A percentile compares a stretch with the other conserved stretches of the same genome.
These are phyloP conservation scores for Plestiodon gilberti DNA, from an alignment of 2,113 vertebrate genomes.

Conservation along the genomic window DNA sequence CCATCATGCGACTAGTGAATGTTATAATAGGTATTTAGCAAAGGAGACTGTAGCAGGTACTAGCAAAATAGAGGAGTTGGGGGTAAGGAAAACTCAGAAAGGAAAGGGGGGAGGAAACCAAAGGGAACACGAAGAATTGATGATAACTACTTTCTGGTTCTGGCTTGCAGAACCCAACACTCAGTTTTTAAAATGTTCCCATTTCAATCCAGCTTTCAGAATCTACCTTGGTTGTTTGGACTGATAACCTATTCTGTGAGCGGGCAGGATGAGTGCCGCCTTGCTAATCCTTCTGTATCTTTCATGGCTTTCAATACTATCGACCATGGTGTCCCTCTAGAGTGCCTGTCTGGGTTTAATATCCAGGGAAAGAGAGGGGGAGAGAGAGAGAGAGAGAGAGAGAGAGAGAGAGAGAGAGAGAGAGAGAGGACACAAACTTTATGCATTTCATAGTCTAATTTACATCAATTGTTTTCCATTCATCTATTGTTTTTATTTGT, in stretches of 20 bases:
- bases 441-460: background rate
- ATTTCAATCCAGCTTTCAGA: background rate
- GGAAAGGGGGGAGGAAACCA: slow-evolving; percentile 27
- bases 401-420: too few relatives aligned
- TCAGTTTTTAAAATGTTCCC: too few relatives aligned
- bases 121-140: slow-evolving; percentile 1
- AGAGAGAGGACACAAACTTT: too few relatives aligned
- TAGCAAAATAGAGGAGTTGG: background rate
- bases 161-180: background rate
- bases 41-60: slow-evolving; percentile 46
- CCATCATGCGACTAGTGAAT: slow-evolving; percentile 68
- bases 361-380: too few relatives aligned
- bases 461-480: background rate
- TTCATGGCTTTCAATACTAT: too few relatives aligned
- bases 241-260: too few relatives aligned
- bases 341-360: too few relatives aligned
- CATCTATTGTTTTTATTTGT: background rate
- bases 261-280: too few relatives aligned
- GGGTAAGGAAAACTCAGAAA: slow-evolving; percentile 7
- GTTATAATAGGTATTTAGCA: slow-evolving; percentile 59
- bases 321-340: too few relatives aligned
- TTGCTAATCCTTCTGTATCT: too few relatives aligned
- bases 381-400: too few relatives aligned
- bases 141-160: background rate
- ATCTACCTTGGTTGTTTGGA: background rate